Conservation (phyloP, 2,113 vertebrate species). For the Hystrix brachyura region DNA sequence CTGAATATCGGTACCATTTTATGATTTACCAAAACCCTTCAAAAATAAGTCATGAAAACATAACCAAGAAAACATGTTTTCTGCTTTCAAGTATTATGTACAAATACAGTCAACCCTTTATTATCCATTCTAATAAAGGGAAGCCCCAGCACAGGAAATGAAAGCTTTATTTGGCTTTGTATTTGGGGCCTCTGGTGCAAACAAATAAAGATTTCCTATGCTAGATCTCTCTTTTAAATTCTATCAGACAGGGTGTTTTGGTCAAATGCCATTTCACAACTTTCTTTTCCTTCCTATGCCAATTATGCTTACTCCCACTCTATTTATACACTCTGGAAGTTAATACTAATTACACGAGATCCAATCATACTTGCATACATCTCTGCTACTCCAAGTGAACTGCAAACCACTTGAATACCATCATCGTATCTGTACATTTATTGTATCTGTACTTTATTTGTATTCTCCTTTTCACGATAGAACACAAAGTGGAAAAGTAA, state of each 20-base stretch:
- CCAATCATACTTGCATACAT: not conserved
- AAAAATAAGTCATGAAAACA: slow-evolving; percentile 52
- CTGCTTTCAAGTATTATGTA: slow-evolving; percentile 37
- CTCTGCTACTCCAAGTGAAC: not conserved
- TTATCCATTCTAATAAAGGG: slow-evolving; percentile 45
- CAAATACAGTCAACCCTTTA: slow-evolving; percentile 78
- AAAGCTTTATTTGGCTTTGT: not conserved
- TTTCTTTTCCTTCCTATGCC: not conserved
- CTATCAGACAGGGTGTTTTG: not conserved
- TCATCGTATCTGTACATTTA: not conserved
- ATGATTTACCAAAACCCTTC: slow-evolving; percentile 62
- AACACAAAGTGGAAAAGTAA: not conserved
- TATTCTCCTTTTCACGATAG: not conserved
- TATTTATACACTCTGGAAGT: not conserved
- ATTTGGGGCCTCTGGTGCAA: not conserved
- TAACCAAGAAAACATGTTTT: slow-evolving; percentile 57
- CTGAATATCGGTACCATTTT: slow-evolving; percentile 36
- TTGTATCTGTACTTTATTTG: not conserved
- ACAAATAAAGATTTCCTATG: not conserved
- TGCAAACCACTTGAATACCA: not conserved
- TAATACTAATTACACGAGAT: not conserved
- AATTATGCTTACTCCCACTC: not conserved
- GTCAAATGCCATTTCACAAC: not conserved
- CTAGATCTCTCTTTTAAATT: not conserved
- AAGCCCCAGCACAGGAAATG: not conserved